phyloP scores from a whole-genome alignment of 1,140 invertebrate genomes.

The Nasonia giraulti region DNA sequence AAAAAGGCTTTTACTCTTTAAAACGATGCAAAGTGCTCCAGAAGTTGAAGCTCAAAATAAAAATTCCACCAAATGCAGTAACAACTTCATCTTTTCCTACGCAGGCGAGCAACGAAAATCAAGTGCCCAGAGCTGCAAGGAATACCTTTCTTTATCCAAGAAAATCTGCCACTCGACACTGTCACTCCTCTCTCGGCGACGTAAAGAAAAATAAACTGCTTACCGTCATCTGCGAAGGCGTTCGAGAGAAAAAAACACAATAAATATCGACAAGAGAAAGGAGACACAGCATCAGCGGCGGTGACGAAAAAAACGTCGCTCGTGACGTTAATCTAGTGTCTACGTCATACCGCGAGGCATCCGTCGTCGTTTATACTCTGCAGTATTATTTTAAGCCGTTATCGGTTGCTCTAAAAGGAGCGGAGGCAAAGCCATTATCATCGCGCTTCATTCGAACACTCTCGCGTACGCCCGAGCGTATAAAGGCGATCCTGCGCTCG shows the following conservation, averaged over 20 bases:
- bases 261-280: neutral
- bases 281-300: too few relatives aligned
- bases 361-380: neutral
- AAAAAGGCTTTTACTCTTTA: too few relatives aligned
- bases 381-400: neutral
- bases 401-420: neutral
- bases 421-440: too few relatives aligned
- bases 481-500: too few relatives aligned
- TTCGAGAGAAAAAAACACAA: neutral
- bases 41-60: neutral
- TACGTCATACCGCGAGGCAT: neutral
- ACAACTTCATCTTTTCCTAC: neutral
- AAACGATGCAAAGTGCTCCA: neutral
- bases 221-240: neutral
- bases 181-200: neutral
- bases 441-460: too few relatives aligned
- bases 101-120: neutral
- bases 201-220: neutral
- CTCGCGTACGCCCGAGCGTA: too few relatives aligned
- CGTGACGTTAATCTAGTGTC: slow-evolving; percentile 5
- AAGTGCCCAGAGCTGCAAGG: neutral
- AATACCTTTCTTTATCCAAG: neutral
- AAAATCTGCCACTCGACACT: neutral
- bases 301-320: slow-evolving; percentile 29
- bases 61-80: neutral